Evolutionary conservation across 1,140 invertebrate genomes (phyloP).

Genomic region (Caenorhabditis brenneri): DNA sequence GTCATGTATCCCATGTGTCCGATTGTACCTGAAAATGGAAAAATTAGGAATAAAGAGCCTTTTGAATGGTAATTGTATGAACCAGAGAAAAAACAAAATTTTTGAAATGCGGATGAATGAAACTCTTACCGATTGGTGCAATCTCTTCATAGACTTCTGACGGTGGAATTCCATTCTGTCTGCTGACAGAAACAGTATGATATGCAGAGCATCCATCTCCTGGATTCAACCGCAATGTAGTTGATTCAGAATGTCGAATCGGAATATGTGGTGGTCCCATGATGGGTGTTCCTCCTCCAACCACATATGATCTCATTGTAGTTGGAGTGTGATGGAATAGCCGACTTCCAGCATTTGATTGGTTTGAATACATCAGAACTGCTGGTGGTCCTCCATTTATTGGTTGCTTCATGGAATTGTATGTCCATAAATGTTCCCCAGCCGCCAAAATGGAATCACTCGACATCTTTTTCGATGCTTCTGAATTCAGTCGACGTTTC

Average conservation of each 20-base stretch:
- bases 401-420: conserved; percentile 51
- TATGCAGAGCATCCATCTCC: conserved; percentile 45
- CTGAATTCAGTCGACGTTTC: not conserved
- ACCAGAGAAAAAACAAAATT: too few relatives aligned
- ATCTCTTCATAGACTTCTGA: conserved; percentile 48
- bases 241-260: conserved; percentile 46
- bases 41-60: not conserved
- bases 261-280: not conserved
- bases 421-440: conserved; percentile 51
- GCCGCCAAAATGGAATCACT: conserved; percentile 45
- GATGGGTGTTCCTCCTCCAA: not conserved
- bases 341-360: conserved; percentile 30
- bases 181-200: conserved; percentile 42
- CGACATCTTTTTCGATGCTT: conserved; percentile 41
- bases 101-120: not conserved
- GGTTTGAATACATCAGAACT: not conserved
- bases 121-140: conserved; percentile 12
- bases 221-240: conserved; percentile 47
- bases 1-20: conserved; percentile 27
- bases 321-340: conserved; percentile 45
- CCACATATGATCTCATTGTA: conserved; percentile 46
- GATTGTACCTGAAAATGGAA: not conserved
- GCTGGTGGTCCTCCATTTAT: not conserved
- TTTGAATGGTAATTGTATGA: too few relatives aligned
- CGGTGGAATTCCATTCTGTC: conserved; percentile 15